phyloP scores from a whole-genome alignment of 2,113 vertebrate species.

The Poeciliopsis retropinna region DNA sequence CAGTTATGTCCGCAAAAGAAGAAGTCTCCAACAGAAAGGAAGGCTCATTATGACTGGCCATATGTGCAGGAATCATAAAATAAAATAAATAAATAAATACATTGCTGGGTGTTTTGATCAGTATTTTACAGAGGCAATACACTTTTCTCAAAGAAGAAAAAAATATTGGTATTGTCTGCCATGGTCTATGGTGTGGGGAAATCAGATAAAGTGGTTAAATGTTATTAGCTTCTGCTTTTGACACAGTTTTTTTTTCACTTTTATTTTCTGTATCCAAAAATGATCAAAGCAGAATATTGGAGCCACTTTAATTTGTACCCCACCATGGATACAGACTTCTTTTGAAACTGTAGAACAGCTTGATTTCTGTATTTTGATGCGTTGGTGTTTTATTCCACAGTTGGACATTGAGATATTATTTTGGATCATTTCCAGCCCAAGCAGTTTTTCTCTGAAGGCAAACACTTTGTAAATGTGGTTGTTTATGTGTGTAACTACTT shows the following conservation, averaged over 20 bases:
- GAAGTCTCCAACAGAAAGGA: too few species aligned
- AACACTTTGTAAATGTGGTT: slow-evolving; percentile 39
- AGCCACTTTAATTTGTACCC: too few species aligned
- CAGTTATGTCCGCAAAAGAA: not conserved
- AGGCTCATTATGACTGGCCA: too few species aligned
- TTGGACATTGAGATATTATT: slow-evolving; percentile 21
- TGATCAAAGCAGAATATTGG: too few species aligned
- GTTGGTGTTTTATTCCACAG: slow-evolving; percentile 19
- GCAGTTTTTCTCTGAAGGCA: slow-evolving; percentile 23
- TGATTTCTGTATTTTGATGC: slow-evolving; percentile 34
- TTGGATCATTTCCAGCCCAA: slow-evolving; percentile 33
- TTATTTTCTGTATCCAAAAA: too few species aligned
- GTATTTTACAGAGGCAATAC: too few species aligned
- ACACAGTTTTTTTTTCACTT: not conserved
- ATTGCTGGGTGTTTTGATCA: too few species aligned
- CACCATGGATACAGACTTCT: not conserved
- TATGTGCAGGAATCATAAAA: too few species aligned
- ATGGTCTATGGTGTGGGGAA: not conserved
- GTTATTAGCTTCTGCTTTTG: too few species aligned
- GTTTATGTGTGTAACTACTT: slow-evolving; percentile 58
- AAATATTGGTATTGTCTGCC: too few species aligned
- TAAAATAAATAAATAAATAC: too few species aligned
- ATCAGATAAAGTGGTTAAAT: not conserved
- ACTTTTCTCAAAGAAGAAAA: too few species aligned
- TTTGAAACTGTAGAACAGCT: not conserved